These are phyloP conservation scores for Heliocidaris erythrogramma DNA, from an alignment of 35 echinoderm and acorn worm genomes.

Conservation along the genomic window DNA sequence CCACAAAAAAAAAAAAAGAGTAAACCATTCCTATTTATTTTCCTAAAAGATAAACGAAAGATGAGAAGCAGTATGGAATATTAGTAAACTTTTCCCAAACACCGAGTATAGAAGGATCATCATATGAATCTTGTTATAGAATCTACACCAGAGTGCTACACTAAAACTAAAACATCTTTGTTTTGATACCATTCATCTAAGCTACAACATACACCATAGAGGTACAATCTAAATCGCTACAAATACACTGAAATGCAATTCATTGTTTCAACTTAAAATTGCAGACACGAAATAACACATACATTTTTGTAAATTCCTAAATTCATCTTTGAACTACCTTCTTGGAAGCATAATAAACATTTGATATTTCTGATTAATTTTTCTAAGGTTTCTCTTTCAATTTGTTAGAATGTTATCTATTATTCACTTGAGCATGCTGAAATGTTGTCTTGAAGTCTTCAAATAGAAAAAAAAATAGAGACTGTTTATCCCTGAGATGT, in stretches of 20 bases:
- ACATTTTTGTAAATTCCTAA: not conserved
- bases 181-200: not conserved
- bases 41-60: not conserved
- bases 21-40: not conserved
- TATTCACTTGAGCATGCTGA: slow-evolving; percentile 72
- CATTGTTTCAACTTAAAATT: not conserved
- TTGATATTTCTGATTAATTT: slow-evolving; percentile 52
- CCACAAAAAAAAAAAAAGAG: not conserved
- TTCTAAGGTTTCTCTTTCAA: slow-evolving; percentile 57
- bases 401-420: slow-evolving; percentile 65
- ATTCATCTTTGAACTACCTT: not conserved
- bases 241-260: not conserved
- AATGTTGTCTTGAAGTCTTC: slow-evolving; percentile 1
- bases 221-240: not conserved
- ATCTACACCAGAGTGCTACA: not conserved
- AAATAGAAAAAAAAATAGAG: not conserved
- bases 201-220: not conserved
- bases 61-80: not conserved
- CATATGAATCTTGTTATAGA: not conserved
- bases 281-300: not conserved
- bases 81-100: not conserved
- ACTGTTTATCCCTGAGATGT: not conserved
- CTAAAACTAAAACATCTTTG: not conserved
- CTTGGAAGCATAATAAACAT: slow-evolving; percentile 43
- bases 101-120: not conserved